These are phyloP conservation scores for Archaeoteleia sp. DNA, from an alignment of 2,888 invertebrate species.

Conservation along the genomic window DNA sequence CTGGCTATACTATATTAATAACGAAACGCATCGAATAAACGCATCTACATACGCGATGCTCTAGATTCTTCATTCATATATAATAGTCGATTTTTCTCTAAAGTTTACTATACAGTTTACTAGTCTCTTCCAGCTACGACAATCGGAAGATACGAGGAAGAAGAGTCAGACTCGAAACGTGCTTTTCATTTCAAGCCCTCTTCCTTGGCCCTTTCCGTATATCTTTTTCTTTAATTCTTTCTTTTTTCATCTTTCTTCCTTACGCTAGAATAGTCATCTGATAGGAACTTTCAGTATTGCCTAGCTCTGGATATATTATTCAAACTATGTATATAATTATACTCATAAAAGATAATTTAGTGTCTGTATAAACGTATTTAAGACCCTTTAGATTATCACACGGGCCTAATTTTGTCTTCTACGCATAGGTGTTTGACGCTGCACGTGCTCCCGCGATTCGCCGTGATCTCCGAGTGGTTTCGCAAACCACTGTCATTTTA, in stretches of 20 bases:
- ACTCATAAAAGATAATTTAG: slow-evolving; percentile 54
- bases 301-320: slow-evolving; percentile 74
- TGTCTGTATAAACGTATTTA: slow-evolving; percentile 57
- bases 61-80: slow-evolving; percentile 64
- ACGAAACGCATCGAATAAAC: slow-evolving; percentile 61
- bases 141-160: slow-evolving; percentile 57
- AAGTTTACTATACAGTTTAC: slow-evolving; percentile 70
- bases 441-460: slow-evolving; percentile 51
- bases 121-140: slow-evolving; percentile 55
- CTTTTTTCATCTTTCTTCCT: slow-evolving; percentile 55
- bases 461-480: slow-evolving; percentile 6
- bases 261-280: slow-evolving; percentile 72
- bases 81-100: slow-evolving; percentile 60
- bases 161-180: slow-evolving; percentile 44
- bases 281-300: slow-evolving; percentile 75
- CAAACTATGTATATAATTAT: slow-evolving; percentile 60
- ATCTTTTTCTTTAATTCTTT: slow-evolving; percentile 52
- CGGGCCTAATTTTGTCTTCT: slow-evolving; percentile 64
- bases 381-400: slow-evolving; percentile 74
- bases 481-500: too few species aligned
- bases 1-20: slow-evolving; percentile 65
- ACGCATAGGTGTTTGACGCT: slow-evolving; percentile 46
- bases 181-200: slow-evolving; percentile 25
- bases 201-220: slow-evolving; percentile 44
- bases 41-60: slow-evolving; percentile 62